Evolutionary conservation across 2,888 invertebrate species (phyloP).

Genomic region (Pimpla rufipes): DNA sequence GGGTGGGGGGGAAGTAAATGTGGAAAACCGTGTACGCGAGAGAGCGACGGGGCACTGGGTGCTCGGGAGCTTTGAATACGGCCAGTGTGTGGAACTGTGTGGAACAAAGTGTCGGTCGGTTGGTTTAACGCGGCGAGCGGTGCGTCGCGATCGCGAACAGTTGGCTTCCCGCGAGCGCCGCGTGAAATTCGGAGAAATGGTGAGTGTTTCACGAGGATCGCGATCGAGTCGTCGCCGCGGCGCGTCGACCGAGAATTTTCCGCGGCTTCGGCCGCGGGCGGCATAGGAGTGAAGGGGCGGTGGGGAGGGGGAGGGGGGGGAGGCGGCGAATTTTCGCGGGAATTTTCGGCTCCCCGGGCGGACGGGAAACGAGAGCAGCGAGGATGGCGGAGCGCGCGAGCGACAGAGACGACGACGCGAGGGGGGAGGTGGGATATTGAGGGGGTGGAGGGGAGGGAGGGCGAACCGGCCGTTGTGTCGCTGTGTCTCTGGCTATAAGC

Average conservation of each 20-base stretch:
- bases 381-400: slow-evolving; percentile 24
- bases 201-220: slow-evolving; percentile 70
- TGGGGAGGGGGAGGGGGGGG: no score
- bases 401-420: slow-evolving; percentile 29
- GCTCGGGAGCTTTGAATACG: slow-evolving; percentile 67
- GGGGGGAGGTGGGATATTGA: no score
- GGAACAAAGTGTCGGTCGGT: slow-evolving; percentile 39
- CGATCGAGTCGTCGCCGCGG: no score
- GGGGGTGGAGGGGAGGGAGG: neutral
- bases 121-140: neutral
- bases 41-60: neutral
- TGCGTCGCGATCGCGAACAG: neutral
- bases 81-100: slow-evolving; percentile 3
- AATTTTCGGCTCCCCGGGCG: slow-evolving; percentile 74
- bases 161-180: neutral
- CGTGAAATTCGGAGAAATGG: slow-evolving; percentile 76
- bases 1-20: slow-evolving; percentile 58
- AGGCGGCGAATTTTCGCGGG: slow-evolving; percentile 76
- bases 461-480: slow-evolving; percentile 56
- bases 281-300: neutral
- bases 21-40: slow-evolving; percentile 72
- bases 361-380: neutral
- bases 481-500: slow-evolving; percentile 32
- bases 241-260: neutral
- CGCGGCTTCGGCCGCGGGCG: neutral